Evolutionary conservation across 2,113 vertebrate species (phyloP), one percentile per base, ranked within the genome.

Genomic region (Mormyrus lacerda): DNA sequence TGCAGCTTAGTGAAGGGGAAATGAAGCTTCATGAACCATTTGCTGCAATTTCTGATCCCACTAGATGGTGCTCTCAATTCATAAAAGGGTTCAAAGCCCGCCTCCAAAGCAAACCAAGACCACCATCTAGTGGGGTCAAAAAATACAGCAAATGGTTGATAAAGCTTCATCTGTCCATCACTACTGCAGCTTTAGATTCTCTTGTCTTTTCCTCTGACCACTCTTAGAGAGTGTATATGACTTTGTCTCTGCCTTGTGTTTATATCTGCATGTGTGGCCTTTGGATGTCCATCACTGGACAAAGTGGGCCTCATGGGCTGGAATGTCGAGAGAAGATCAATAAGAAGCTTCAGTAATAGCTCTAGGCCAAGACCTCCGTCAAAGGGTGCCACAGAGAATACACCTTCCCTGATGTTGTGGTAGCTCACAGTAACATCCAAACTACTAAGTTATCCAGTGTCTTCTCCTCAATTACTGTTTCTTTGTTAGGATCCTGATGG

Each of bases 401-500:
- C 35, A 19, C 15, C 17, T 42, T 76, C 69, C 15, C 69, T 39
- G 31, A 17, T 27, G 61, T 39, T 76, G 31, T 19, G 35, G 27
- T 76, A 17, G 69, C 35, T 42, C 17, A 35, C n/a, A 79, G 17
- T 42, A 79, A 39, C 35, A 3, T 79, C 15, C 39, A 79, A 19
- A 79, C 42, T 13, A 79, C 31, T 35, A 76, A 69, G 27, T 69
- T 69, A 69, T 13, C 11, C 35, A 15, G 73, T 79, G 73, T 8
- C 17, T 19, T 42, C 73, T 15, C 17, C 35, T 88, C 91, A 53
- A 91, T 0, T 92, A 91, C 21, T 19, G 27, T 89, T 31, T 69
- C 17, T 73, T 89, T 27, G 4, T 27, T 84, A 99, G 98, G 92
- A 99, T 99, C 91, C 97, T 99, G 15, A 99, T 99, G 98, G 98